phyloP scores from a whole-genome alignment of 2,888 invertebrate species.

The Hesperia comma region DNA sequence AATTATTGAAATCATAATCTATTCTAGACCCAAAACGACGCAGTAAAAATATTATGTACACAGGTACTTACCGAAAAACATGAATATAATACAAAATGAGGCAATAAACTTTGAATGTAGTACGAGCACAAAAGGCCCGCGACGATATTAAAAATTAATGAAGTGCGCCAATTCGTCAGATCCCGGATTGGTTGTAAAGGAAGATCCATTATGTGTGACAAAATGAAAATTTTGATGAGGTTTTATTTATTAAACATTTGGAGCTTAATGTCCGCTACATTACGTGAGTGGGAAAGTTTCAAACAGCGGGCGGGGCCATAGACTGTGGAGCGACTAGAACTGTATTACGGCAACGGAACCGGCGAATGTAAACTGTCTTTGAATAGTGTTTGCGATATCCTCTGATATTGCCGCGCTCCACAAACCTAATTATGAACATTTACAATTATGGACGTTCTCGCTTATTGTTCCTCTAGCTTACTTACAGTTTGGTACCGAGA shows the following conservation, averaged over 20 bases:
- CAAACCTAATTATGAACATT: no score
- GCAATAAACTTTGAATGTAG: constrained; percentile 8
- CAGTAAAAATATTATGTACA: background rate
- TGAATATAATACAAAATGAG: constrained; percentile 3
- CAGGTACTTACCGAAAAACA: background rate
- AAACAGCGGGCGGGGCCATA: background rate
- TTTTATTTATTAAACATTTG: constrained; percentile 30
- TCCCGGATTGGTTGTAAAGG: constrained; percentile 10
- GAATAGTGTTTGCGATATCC: no score
- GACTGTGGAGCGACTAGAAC: background rate
- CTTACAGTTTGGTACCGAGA: no score
- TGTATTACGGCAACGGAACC: no score
- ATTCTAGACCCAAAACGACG: no score
- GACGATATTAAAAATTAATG: constrained; percentile 18
- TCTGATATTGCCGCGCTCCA: no score
- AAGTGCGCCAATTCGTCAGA: constrained; percentile 5
- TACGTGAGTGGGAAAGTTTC: constrained; percentile 13
- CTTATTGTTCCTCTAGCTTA: no score
- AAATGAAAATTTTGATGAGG: constrained; percentile 28
- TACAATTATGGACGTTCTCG: no score
- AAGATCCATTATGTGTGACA: constrained; percentile 9
- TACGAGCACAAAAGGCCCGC: background rate
- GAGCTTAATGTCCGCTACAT: constrained; percentile 5
- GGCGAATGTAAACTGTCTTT: no score
- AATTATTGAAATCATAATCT: no score